Evolutionary conservation across 2,888 invertebrate species (phyloP).

Genomic region (Cinara cedri): DNA sequence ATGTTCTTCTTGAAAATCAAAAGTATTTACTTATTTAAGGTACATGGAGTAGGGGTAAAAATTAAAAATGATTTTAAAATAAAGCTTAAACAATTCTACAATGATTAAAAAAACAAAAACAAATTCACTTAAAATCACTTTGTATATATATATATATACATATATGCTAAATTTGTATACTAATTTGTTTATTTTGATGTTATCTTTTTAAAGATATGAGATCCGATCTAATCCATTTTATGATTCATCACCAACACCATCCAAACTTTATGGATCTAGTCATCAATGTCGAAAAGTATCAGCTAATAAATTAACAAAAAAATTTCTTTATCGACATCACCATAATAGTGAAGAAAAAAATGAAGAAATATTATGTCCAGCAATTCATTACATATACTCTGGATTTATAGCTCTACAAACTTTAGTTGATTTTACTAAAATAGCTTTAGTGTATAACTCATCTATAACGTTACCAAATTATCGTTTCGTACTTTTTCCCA

Average conservation of each 20-base stretch:
- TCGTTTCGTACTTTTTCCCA: constrained; percentile 54
- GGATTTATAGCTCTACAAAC: constrained; percentile 78
- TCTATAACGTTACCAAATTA: constrained; percentile 34
- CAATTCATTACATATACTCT: constrained; percentile 76
- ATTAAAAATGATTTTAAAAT: no score
- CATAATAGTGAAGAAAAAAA: constrained; percentile 60
- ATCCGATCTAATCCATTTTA: constrained; percentile 76
- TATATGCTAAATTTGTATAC: no score
- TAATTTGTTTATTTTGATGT: no score
- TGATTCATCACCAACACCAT: constrained; percentile 71
- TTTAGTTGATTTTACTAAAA: constrained; percentile 75
- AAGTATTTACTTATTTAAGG: no score
- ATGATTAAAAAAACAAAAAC: no score
- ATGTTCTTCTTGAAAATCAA: no score
- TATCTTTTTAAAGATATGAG: constrained; percentile 69
- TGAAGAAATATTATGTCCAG: constrained; percentile 75
- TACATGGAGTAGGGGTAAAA: no score
- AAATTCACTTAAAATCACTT: no score
- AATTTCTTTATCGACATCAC: constrained; percentile 64
- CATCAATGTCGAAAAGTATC: constrained; percentile 73
- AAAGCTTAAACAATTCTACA: no score
- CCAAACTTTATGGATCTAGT: constrained; percentile 71
- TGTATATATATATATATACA: neutral
- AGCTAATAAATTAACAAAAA: constrained; percentile 68
- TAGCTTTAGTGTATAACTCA: constrained; percentile 66